Evolutionary conservation across 35 echinoderm and acorn worm genomes (phyloP).

Genomic region (Lytechinus variegatus): DNA sequence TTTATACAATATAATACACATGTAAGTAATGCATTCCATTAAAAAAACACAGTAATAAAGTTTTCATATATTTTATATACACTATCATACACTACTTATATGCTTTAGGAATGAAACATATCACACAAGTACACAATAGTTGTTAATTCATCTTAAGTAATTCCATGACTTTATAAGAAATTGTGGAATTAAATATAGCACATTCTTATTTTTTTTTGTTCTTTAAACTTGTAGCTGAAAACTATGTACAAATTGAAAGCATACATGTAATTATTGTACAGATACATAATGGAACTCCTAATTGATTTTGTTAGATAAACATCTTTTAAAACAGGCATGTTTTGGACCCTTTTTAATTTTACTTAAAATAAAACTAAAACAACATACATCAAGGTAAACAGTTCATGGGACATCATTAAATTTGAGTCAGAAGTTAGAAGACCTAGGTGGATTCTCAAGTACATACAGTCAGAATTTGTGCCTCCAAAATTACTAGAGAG

Average conservation of each 20-base stretch:
- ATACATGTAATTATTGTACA: not conserved
- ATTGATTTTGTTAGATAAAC: too few relatives aligned
- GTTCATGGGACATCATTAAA: too few relatives aligned
- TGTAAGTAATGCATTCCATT: not conserved
- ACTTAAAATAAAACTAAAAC: too few relatives aligned
- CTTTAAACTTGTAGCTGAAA: not conserved
- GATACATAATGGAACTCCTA: too few relatives aligned
- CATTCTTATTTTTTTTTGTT: not conserved
- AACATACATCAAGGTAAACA: too few relatives aligned
- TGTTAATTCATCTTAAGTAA: not conserved
- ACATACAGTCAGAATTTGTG: too few relatives aligned
- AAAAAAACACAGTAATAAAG: not conserved
- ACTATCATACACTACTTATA: conserved; percentile 9
- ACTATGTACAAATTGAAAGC: not conserved
- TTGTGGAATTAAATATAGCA: not conserved
- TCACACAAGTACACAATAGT: not conserved
- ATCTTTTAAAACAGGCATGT: too few relatives aligned
- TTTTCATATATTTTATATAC: conserved; percentile 14
- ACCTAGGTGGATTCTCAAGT: too few relatives aligned
- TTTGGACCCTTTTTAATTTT: too few relatives aligned
- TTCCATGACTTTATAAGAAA: not conserved
- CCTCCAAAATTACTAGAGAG: too few relatives aligned
- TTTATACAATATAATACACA: not conserved
- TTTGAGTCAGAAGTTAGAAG: too few relatives aligned
- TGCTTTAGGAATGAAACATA: conserved; percentile 29